Conservation (phyloP, 2,888 invertebrate species). For the Rapana venosa region DNA sequence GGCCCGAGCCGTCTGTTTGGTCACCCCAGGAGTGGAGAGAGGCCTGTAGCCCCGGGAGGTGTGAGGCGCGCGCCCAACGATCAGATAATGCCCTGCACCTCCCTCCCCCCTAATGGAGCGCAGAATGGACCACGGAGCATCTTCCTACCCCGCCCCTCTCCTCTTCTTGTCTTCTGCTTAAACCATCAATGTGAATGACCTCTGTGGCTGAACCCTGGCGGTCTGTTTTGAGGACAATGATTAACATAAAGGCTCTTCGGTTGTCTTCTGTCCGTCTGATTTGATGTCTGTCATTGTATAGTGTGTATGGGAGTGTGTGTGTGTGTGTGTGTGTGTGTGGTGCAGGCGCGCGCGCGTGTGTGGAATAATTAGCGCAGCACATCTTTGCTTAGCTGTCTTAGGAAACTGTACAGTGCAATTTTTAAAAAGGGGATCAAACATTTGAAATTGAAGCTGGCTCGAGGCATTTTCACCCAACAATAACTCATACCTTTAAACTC, state of each 20-base stretch:
- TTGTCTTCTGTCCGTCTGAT: not conserved
- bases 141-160: not conserved
- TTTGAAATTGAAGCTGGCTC: too few species aligned
- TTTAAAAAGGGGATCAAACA: too few species aligned
- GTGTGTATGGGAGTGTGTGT: slow-evolving; percentile 1
- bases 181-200: too few species aligned
- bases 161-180: not conserved
- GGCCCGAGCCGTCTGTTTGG: not conserved
- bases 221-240: too few species aligned
- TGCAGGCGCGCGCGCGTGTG: not conserved
- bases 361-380: not conserved
- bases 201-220: too few species aligned
- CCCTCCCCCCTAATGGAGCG: not conserved
- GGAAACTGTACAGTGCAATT: too few species aligned
- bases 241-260: not conserved
- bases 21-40: not conserved
- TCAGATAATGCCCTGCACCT: not conserved
- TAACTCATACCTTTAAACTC: too few species aligned
- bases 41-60: not conserved
- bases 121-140: not conserved
- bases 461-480: too few species aligned
- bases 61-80: not conserved
- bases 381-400: too few species aligned
- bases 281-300: not conserved
- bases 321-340: slow-evolving; percentile 20